Base-by-base conservation (phyloP, 1,140 invertebrate genomes). In the Frieseomelitta varia region DNA sequence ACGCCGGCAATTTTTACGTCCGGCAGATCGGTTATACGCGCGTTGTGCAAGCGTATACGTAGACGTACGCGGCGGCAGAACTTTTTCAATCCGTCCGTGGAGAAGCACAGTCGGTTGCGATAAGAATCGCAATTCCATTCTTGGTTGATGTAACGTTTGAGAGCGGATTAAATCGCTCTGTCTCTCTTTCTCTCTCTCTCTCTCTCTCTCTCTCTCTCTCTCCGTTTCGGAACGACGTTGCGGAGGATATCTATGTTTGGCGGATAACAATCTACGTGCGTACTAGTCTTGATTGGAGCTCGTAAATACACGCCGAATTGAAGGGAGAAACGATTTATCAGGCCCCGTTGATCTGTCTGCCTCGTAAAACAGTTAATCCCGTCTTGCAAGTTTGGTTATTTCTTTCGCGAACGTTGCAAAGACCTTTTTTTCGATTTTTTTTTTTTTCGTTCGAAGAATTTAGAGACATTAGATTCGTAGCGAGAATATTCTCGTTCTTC, bases 61-160 rank as follows among this genome's bases (percentile, higher is more conserved):
- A 39, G 47, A 19, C 11, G 0, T 53, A 61, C 77, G 56, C 21
- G 55, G 21, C 56, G 55, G 17, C 27, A 30, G 69, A 81, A 75
- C 61, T 87, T 88, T 89, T 87, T 89, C 90, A 89, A 90, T 87
- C 85, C 81, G 81, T 86, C 73, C 68, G 84, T 75, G 71, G 79
- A 73, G 76, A 86, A 80, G 80, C 79, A n/a, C n/a, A 80, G 53
- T 78, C 84, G 27, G 84, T 75, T 55, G 39, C 81, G 89, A 90
- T 90, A 90, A 90, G 84, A 84, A 85, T 87, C 86, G 82, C 89
- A 88, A 87, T 85, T 89, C 83, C 80, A 65, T 77, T 83, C 68
- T 82, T 79, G 53, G 71, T 87, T 78, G 82, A 87, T 85, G 86
- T 83, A 85, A 86, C 69, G 78, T 84, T 77, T 77, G 53, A 75